Percentiles rank a stretch among this genome's conserved stretches.
Evolutionary conservation across 2,797 vertebrate genomes (phyloP).

Genomic region (Cirrhinus mrigala): DNA sequence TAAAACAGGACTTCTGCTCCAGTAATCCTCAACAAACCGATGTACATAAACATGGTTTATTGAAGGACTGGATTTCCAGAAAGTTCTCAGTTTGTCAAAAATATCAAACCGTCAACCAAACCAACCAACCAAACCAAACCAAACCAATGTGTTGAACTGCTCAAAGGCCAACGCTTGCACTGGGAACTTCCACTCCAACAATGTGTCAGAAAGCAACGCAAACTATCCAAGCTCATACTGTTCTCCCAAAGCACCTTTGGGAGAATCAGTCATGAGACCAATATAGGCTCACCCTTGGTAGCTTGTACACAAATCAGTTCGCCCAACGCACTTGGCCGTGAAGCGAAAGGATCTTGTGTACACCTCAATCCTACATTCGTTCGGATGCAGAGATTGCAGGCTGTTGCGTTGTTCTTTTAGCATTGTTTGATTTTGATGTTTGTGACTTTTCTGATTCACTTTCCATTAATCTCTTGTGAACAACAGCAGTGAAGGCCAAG

Average conservation of each 20-base stretch:
- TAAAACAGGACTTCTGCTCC: conserved; percentile 58
- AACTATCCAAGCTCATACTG: conserved; percentile 76
- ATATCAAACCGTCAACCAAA: conserved; percentile 66
- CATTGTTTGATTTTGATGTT: conserved; percentile 77
- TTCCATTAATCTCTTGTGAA: conserved; percentile 88
- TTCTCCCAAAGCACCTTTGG: conserved; percentile 70
- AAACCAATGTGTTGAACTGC: conserved; percentile 63
- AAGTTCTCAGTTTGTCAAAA: conserved; percentile 67
- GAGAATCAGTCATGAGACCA: conserved; percentile 69
- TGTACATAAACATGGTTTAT: conserved; percentile 70
- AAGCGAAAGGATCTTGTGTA: conserved; percentile 75
- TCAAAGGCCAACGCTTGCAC: conserved; percentile 77
- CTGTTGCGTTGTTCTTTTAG: conserved; percentile 77
- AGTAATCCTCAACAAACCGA: conserved; percentile 60
- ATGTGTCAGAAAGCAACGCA: conserved; percentile 82
- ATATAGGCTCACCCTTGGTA: conserved; percentile 60
- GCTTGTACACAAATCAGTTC: conserved; percentile 79
- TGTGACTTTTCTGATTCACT: conserved; percentile 71
- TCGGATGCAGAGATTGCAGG: conserved; percentile 68
- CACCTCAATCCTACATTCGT: conserved; percentile 78
- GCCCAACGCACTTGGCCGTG: conserved; percentile 69
- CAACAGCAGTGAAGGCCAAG: conserved; percentile 99
- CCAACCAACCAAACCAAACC: conserved; percentile 49
- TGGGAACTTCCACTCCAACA: conserved; percentile 71
- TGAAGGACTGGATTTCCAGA: conserved; percentile 50